Conservation (phyloP, 2,113 vertebrate species). For the Periophthalmus modestus region DNA sequence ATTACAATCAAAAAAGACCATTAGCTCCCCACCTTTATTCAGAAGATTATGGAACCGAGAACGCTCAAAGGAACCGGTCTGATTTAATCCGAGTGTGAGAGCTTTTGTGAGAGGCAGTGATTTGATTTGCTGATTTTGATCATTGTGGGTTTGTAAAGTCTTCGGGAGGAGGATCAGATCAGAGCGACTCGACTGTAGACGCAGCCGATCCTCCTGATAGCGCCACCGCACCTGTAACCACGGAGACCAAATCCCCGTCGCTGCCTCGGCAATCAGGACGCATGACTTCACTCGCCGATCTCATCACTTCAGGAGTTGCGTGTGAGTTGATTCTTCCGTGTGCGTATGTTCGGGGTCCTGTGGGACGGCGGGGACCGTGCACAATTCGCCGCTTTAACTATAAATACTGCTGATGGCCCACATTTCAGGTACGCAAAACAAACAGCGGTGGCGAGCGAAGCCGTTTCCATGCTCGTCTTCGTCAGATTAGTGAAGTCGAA, state of each 20-base stretch:
- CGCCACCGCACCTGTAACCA: conserved; percentile 48
- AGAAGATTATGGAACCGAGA: conserved; percentile 18
- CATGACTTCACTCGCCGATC: conserved; percentile 40
- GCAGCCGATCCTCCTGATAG: neutral
- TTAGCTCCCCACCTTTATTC: neutral
- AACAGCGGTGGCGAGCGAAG: conserved; percentile 52
- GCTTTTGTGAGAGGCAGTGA: neutral
- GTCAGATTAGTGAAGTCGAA: conserved; percentile 59
- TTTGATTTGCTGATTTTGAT: conserved; percentile 3
- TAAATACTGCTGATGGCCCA: conserved; percentile 62
- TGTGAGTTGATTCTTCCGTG: conserved; percentile 28
- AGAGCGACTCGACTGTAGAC: conserved; percentile 17
- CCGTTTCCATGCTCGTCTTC: conserved; percentile 43
- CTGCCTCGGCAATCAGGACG: conserved; percentile 32
- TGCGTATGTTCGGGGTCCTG: too few relatives aligned
- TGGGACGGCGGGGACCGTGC: conserved; percentile 42
- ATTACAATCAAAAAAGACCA: neutral
- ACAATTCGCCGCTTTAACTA: conserved; percentile 49
- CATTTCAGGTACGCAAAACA: conserved; percentile 67
- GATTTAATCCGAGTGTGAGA: neutral
- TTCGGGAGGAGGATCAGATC: conserved; percentile 24
- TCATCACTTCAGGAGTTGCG: conserved; percentile 21
- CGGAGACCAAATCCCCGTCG: conserved; percentile 25
- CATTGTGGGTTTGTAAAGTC: conserved; percentile 15
- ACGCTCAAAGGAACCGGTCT: neutral